Evolutionary conservation across 2,888 invertebrate genomes (phyloP), one percentile per base, ranked within the genome.

Genomic region (Molanna angustata): DNA sequence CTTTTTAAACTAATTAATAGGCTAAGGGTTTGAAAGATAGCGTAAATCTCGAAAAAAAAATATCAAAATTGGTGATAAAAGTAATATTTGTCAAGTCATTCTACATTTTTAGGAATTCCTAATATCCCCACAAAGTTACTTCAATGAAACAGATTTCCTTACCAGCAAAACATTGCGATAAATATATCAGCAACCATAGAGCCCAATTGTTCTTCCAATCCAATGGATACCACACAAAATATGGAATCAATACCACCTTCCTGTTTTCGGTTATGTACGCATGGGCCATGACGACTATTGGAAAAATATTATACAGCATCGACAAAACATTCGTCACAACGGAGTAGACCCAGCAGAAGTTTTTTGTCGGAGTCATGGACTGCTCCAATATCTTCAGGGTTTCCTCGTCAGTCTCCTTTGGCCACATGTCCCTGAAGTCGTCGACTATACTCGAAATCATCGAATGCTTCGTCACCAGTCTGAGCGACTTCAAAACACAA

Each of bases 91-190:
- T n/a, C n/a, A n/a, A n/a, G n/a, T n/a, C n/a, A n/a, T n/a, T n/a
- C n/a, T n/a, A n/a, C n/a, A n/a, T n/a, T n/a, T n/a, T n/a, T n/a
- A n/a, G n/a, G n/a, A n/a, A n/a, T n/a, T n/a, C n/a, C n/a, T n/a
- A n/a, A n/a, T n/a, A n/a, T n/a, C n/a, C n/a, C n/a, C n/a, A n/a
- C n/a, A n/a, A n/a, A n/a, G n/a, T n/a, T n/a, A n/a, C n/a, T n/a
- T n/a, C n/a, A n/a, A n/a, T n/a, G n/a, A n/a, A n/a, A n/a, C n/a
- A n/a, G n/a, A n/a, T n/a, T n/a, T n/a, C n/a, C n/a, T n/a, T 42
- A 58, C 58, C 58, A 21, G 49, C 58, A 20, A 52, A 55, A 40
- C 44, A 52, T 22, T 58, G 58, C 3, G 52, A 57, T 4, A 47
- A 33, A 21, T 52, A 58, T 6, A 50, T 46, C n/a, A 52, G 21